A percentile compares a stretch with the other conserved stretches of the same genome.
These are phyloP conservation scores for Trichonephila inaurata DNA, from an alignment of 1,140 invertebrate species.

Conservation along the genomic window DNA sequence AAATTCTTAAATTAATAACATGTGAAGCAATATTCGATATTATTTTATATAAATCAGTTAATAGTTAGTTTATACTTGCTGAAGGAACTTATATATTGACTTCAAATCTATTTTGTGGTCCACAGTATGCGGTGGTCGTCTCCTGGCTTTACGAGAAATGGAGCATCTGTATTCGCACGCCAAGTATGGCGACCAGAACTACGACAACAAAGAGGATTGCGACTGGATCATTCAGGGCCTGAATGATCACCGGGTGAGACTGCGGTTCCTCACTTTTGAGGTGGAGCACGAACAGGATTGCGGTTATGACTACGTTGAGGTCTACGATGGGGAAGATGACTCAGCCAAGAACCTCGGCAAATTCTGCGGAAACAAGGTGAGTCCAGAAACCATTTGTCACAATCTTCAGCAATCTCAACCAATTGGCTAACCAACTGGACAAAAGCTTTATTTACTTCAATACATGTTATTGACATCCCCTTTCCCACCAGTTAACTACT, in stretches of 20 bases:
- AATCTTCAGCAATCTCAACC: too few relatives aligned
- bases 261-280: conserved; percentile 95
- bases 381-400: conserved; percentile 74
- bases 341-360: conserved; percentile 89
- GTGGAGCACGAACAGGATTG: conserved; percentile 96
- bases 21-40: background rate
- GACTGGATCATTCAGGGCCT: conserved; percentile 96
- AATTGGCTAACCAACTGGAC: too few relatives aligned
- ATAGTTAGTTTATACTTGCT: background rate
- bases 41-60: too few relatives aligned
- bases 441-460: too few relatives aligned
- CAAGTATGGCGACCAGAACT: conserved; percentile 93
- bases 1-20: too few relatives aligned
- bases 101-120: background rate
- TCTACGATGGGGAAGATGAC: conserved; percentile 92
- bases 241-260: conserved; percentile 83
- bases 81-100: too few relatives aligned
- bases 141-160: conserved; percentile 87
- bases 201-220: conserved; percentile 93
- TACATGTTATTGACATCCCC: too few relatives aligned
- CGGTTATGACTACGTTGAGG: conserved; percentile 95
- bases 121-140: conserved; percentile 94
- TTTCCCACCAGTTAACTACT: too few relatives aligned
- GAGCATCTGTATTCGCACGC: conserved; percentile 96
- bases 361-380: conserved; percentile 93